A percentile compares a stretch with the other conserved stretches of the same genome.
phyloP scores from a whole-genome alignment of 2,113 vertebrate species.

The Hippocampus mohnikei region DNA sequence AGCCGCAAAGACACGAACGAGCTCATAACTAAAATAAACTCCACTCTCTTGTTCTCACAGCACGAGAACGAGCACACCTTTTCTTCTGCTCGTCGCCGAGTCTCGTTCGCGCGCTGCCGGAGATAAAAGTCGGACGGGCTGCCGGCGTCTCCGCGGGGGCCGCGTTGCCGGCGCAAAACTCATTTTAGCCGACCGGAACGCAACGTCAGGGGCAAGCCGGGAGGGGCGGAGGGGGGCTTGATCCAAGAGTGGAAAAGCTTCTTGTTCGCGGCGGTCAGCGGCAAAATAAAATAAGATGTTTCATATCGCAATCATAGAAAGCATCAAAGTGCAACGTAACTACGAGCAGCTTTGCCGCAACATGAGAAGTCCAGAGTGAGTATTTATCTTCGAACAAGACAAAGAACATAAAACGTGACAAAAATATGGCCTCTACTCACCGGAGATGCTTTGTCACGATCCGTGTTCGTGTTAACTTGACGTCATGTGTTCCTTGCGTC shows the following conservation, averaged over 20 bases:
- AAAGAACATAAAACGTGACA: too few species aligned
- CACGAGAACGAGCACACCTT: not conserved
- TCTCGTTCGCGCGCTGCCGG: constrained; percentile 27
- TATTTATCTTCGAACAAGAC: too few species aligned
- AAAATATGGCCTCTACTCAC: too few species aligned
- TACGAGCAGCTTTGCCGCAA: too few species aligned
- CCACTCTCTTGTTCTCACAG: constrained; percentile 17
- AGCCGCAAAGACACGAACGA: constrained; percentile 26
- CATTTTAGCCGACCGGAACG: constrained; percentile 17
- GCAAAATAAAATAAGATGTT: not conserved
- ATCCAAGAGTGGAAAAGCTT: not conserved
- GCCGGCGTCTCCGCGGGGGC: constrained; percentile 12
- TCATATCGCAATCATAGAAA: too few species aligned
- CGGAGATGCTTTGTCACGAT: too few species aligned
- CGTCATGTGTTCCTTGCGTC: too few species aligned
- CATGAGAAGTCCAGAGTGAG: too few species aligned
- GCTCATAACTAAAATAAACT: constrained; percentile 59
- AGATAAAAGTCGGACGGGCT: constrained; percentile 40
- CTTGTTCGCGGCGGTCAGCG: not conserved
- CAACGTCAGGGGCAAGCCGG: too few species aligned
- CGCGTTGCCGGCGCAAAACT: constrained; percentile 20
- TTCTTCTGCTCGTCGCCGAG: constrained; percentile 30
- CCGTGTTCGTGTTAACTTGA: too few species aligned
- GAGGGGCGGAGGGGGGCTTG: not conserved
- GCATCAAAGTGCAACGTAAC: too few species aligned